A percentile compares a stretch with the other conserved stretches of the same genome.
These are phyloP conservation scores for Phalacrocorax carbo DNA, from an alignment of 2,113 vertebrate genomes.

Conservation along the genomic window DNA sequence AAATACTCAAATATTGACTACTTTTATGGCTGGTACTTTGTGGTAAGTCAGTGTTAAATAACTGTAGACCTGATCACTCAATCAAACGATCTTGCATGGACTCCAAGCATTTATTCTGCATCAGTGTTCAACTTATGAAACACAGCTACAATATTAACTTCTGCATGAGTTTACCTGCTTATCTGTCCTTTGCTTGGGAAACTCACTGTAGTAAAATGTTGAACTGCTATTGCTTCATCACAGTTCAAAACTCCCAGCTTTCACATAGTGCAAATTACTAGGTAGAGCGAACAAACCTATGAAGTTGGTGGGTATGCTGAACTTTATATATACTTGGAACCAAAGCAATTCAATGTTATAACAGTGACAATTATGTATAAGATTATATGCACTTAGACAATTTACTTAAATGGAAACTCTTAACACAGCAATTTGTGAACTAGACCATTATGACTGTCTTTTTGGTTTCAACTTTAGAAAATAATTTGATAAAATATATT, in stretches of 20 bases:
- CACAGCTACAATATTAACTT: background rate
- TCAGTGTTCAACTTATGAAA: background rate
- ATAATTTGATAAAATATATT: background rate
- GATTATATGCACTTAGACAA: conserved; percentile 33
- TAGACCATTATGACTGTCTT: conserved; percentile 10
- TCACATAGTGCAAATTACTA: background rate
- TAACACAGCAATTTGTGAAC: conserved; percentile 46
- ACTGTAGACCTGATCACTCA: background rate
- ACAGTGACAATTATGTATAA: conserved; percentile 21
- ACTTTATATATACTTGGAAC: background rate
- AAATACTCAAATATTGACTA: background rate
- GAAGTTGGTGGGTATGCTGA: background rate
- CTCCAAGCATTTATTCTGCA: background rate
- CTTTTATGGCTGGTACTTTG: background rate
- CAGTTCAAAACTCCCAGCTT: background rate
- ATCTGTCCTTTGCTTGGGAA: background rate
- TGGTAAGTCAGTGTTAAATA: background rate
- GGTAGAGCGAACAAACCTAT: background rate
- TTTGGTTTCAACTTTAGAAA: conserved; percentile 11
- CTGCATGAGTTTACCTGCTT: background rate
- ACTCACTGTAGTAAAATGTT: background rate
- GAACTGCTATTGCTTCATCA: background rate
- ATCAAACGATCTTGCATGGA: background rate
- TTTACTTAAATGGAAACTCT: conserved; percentile 45
- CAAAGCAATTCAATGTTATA: background rate